Conservation (phyloP, 2,888 invertebrate species). For the Trachelus iudaicus region DNA sequence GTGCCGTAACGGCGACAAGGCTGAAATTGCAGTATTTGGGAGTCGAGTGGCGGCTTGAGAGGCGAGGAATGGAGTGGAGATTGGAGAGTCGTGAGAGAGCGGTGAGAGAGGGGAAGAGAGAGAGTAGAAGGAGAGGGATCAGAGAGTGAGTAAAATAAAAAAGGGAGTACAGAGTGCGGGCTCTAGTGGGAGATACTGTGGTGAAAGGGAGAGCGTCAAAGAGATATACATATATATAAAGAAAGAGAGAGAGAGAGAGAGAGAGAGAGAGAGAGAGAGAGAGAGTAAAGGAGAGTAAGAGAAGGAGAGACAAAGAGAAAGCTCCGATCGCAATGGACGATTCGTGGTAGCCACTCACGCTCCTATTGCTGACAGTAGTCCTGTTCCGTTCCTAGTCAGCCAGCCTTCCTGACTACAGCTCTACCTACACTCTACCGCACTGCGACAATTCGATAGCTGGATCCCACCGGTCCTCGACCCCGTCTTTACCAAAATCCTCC, state of each 20-base stretch:
- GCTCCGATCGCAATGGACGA: conserved; percentile 9
- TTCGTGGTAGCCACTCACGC: conserved; percentile 14
- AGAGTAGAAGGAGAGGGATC: conserved; percentile 4
- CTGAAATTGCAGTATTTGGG: conserved; percentile 60
- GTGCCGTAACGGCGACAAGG: conserved; percentile 51
- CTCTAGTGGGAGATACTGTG: background rate
- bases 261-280: conserved; percentile 14
- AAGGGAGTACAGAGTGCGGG: background rate
- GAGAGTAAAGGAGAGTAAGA: conserved; percentile 12
- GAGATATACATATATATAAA: background rate
- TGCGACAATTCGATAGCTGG: conserved; percentile 62
- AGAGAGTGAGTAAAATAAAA: conserved; percentile 3
- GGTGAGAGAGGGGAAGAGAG: conserved; percentile 18
- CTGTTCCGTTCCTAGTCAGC: conserved; percentile 28
- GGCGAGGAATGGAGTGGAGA: conserved; percentile 22
- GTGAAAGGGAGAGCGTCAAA: background rate
- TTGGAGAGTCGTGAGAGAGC: background rate
- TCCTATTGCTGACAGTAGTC: conserved; percentile 41
- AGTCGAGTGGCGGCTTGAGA: conserved; percentile 47
- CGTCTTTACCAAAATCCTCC: conserved; percentile 27
- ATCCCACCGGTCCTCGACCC: conserved; percentile 33
- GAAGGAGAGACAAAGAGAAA: conserved; percentile 14
- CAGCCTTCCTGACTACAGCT: conserved; percentile 33
- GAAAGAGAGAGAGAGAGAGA: background rate
- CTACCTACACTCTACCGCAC: conserved; percentile 52